A percentile compares a stretch with the other conserved stretches of the same genome.
phyloP scores from a whole-genome alignment of 2,888 invertebrate species.

The Cheilosia impressa region DNA sequence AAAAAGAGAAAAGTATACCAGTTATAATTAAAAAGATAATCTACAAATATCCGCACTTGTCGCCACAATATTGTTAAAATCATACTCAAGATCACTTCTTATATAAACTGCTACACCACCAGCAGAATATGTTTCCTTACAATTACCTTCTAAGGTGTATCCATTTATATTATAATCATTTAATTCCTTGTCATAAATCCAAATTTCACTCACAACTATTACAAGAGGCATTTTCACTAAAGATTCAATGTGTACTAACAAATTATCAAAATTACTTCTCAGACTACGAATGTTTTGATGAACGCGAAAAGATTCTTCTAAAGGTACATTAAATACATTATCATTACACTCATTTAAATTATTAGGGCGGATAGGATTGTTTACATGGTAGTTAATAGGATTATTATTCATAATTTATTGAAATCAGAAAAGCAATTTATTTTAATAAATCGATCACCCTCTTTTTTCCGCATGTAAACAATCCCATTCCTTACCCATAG shows the following conservation, averaged over 20 bases:
- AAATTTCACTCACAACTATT: too few species aligned
- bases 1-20: neutral
- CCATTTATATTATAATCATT: neutral
- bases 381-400: too few species aligned
- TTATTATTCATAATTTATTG: too few species aligned
- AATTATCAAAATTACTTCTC: too few species aligned
- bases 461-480: neutral
- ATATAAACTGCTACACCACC: slow-evolving; percentile 6
- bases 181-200: too few species aligned
- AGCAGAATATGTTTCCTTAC: slow-evolving; percentile 5
- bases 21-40: neutral
- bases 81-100: neutral
- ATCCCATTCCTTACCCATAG: too few species aligned
- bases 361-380: neutral
- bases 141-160: neutral
- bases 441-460: neutral
- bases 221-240: slow-evolving; percentile 1
- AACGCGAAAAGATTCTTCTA: too few species aligned
- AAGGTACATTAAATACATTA: too few species aligned
- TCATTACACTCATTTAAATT: neutral
- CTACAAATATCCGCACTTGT: neutral
- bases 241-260: neutral
- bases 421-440: neutral
- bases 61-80: neutral
- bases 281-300: too few species aligned